phyloP scores from a whole-genome alignment of 1,140 invertebrate species.

The Cydia amplana region DNA sequence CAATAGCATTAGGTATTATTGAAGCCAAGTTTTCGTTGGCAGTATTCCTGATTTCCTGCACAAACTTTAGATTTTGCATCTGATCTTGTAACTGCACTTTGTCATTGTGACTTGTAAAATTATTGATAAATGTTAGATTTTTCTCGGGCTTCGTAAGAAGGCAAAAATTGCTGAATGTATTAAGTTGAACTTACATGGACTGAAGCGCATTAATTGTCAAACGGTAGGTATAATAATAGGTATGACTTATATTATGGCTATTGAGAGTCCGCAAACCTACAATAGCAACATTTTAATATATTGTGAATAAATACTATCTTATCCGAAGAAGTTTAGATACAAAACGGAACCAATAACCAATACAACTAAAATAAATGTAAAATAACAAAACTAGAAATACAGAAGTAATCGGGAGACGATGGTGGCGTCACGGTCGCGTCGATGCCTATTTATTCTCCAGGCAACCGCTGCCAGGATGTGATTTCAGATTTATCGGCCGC shows the following conservation, averaged over 20 bases:
- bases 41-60: not conserved
- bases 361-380: not conserved
- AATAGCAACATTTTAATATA: no score
- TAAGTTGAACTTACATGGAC: no score
- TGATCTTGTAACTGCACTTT: not conserved
- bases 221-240: no score
- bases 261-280: no score
- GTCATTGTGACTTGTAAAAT: not conserved
- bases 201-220: no score
- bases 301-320: no score
- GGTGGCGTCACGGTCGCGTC: not conserved
- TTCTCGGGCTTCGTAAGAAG: no score
- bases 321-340: no score
- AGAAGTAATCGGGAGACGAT: not conserved
- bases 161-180: no score
- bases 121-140: not conserved
- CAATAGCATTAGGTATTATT: slow-evolving; percentile 19
- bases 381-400: not conserved
- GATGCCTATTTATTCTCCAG: slow-evolving; percentile 6
- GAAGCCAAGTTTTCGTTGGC: slow-evolving; percentile 26
- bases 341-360: no score
- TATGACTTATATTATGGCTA: no score
- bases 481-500: slow-evolving; percentile 8
- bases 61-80: not conserved
- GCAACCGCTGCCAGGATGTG: not conserved